Base-by-base conservation (phyloP, 2,113 vertebrate genomes). In the Protomyctophum bolini region DNA sequence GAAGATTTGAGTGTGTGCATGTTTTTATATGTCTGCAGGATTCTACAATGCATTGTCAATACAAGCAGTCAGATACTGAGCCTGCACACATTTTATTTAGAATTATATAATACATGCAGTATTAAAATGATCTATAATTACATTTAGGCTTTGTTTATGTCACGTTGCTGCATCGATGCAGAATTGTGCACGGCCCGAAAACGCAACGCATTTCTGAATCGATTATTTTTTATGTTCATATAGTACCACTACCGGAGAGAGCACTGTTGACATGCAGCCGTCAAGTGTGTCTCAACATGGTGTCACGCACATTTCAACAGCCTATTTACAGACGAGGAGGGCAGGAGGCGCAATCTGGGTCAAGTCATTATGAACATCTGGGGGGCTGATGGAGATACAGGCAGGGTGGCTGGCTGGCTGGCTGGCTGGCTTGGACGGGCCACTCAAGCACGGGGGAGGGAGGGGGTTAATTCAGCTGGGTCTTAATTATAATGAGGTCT, bases 311-410 rank as follows among this genome's bases (percentile, higher is more conserved):
- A 84, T 79, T 80, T 71, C 72, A 69, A 77, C 80, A 86, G 77
- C 81, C 48, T 83, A 81, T 84, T 87, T 85, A 81, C 71, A 77
- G 81, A 77, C 56, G n/a, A 58, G 72, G n/a, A 58, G 72, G 78
- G 63, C 70, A 86, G 75, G 65, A 83, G 88, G 84, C 68, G 75
- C 77, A 79, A 91, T 91, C 86, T 92, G 85, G 90, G 90, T 93
- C 87, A 91, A 73, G 76, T 89, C 83, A 86, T 87, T 85, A 79
- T 0, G 63, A 82, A 89, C 84, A 88, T 88, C 79, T 86, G 87
- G 82, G 72, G 79, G 74, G 79, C 75, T 77, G 75, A 79, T 87
- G 56, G 76, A 75, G 63, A 79, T 72, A 80, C 6, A 80, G 21
- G 68, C 33, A 74, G 58, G 77, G 68, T 60, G 10, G 56, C 14